phyloP scores from a whole-genome alignment of 2,888 invertebrate genomes.

The Chrysolina americana region DNA sequence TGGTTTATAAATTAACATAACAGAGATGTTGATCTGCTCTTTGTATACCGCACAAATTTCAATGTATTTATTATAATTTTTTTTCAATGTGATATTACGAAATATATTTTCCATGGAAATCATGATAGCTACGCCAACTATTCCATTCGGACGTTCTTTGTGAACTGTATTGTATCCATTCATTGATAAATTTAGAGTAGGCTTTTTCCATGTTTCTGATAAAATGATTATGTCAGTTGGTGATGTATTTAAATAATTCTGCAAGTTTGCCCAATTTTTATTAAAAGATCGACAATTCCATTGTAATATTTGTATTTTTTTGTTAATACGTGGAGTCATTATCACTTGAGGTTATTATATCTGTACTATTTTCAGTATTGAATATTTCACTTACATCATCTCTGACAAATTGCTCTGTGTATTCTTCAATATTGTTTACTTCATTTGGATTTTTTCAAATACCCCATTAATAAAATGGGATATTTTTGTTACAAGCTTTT shows the following conservation, averaged over 20 bases:
- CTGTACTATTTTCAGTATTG: conserved; percentile 20
- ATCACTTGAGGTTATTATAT: conserved; percentile 22
- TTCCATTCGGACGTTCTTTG: background rate
- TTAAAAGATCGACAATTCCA: conserved; percentile 12
- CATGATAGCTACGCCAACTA: background rate
- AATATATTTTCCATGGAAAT: conserved; percentile 6
- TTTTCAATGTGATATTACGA: conserved; percentile 3
- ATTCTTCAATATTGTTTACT: conserved; percentile 15
- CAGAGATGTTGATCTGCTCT: conserved; percentile 1
- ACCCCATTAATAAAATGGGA: conserved; percentile 5
- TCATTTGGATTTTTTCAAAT: conserved; percentile 10
- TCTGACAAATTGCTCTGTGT: conserved; percentile 13
- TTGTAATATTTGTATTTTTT: conserved; percentile 7
- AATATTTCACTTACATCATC: conserved; percentile 18
- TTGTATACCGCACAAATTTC: conserved; percentile 7
- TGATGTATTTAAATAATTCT: conserved; percentile 9
- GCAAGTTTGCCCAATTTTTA: conserved; percentile 13
- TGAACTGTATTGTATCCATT: conserved; percentile 5
- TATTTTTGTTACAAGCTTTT: conserved; percentile 2
- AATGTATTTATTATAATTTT: background rate
- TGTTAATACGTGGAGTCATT: conserved; percentile 23
- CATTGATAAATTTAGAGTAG: background rate
- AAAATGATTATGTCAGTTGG: conserved; percentile 14
- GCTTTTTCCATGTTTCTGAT: conserved; percentile 23
- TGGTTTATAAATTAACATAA: conserved; percentile 1